Percentiles rank a stretch among this genome's conserved stretches.
phyloP scores from a whole-genome alignment of 2,113 vertebrate species.

The Notiomystis cincta region DNA sequence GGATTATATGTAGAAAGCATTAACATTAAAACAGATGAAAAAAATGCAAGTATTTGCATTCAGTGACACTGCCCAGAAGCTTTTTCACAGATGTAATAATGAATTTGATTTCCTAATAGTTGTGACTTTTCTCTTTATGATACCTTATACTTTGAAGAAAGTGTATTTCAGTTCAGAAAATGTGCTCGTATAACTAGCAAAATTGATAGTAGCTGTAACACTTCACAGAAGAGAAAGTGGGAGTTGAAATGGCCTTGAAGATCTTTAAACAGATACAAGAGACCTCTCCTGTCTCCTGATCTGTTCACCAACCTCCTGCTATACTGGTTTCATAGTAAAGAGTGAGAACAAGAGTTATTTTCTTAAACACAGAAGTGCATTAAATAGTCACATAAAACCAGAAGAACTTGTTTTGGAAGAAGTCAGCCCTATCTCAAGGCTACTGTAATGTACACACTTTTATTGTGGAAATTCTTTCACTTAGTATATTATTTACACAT shows the following conservation, averaged over 20 bases:
- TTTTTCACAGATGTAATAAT: neutral
- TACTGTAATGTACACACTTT: neutral
- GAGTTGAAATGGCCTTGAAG: neutral
- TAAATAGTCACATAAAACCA: constrained; percentile 36
- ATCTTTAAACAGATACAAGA: neutral
- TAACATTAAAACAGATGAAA: neutral
- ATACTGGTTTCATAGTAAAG: neutral
- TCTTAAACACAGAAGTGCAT: constrained; percentile 4
- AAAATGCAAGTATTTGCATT: neutral
- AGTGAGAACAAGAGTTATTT: constrained; percentile 2
- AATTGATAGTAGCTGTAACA: neutral
- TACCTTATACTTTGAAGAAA: neutral
- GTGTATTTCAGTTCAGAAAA: neutral
- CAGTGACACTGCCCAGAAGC: neutral
- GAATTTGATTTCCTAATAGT: neutral
- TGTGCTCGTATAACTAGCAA: neutral
- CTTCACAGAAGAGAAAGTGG: neutral
- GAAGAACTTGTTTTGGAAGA: constrained; percentile 49
- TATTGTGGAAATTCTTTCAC: neutral
- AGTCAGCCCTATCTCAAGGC: constrained; percentile 40
- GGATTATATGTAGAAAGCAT: neutral
- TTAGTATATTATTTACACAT: neutral
- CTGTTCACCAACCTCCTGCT: constrained; percentile 7
- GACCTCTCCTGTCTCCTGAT: neutral
- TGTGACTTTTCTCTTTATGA: neutral